Evolutionary conservation across 2,797 vertebrate genomes (phyloP).

Genomic region (Galagoides demidoff): DNA sequence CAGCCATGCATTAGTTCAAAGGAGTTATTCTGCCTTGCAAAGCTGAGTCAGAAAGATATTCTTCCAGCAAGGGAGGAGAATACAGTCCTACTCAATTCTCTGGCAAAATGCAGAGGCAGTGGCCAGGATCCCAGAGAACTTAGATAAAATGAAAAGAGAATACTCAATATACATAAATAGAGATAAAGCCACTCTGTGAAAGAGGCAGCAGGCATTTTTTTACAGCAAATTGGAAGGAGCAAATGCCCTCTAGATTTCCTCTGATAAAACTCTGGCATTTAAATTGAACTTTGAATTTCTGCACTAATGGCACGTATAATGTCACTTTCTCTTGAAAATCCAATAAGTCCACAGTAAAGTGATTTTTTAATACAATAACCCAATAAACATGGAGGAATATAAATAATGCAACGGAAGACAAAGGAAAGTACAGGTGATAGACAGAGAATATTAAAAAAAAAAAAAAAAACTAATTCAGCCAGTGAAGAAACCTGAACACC

Average conservation of each 20-base stretch:
- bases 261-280: constrained; percentile 58
- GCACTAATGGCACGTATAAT: constrained; percentile 30
- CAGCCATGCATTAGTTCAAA: neutral
- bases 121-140: neutral
- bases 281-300: constrained; percentile 57
- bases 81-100: neutral
- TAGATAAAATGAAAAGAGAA: neutral
- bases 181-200: constrained; percentile 29
- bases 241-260: constrained; percentile 38
- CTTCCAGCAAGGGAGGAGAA: neutral
- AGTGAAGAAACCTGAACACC: neutral
- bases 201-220: constrained; percentile 21
- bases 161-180: neutral
- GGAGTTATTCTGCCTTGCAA: neutral
- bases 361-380: constrained; percentile 19
- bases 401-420: neutral
- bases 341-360: constrained; percentile 2
- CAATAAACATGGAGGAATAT: neutral
- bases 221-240: neutral
- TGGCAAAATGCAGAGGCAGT: neutral
- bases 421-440: neutral
- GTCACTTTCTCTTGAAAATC: constrained; percentile 27
- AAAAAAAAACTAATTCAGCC: neutral
- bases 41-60: neutral
- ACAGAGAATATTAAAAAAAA: neutral